Evolutionary conservation across 2,888 invertebrate genomes (phyloP), one percentile per base, ranked within the genome.

Genomic region (Torymus aiolomorphi): DNA sequence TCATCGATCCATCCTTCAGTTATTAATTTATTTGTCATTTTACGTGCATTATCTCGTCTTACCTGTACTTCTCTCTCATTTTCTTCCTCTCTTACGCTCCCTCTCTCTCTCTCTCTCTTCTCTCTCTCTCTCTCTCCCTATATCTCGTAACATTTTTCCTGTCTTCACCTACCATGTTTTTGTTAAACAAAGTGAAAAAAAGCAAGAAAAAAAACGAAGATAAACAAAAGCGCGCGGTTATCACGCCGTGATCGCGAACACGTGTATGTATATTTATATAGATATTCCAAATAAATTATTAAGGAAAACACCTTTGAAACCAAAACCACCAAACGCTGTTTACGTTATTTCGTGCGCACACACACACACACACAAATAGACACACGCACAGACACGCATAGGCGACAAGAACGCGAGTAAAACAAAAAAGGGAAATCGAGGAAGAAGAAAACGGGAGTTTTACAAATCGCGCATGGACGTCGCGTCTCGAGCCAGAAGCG

Each of bases 211-310:
- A 80, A 84, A 82, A 80, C 78, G 78, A 61, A 63, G 76, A 81
- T 80, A 81, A 78, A 81, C 42, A 42, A 42, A 42, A 42, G 42
- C 71, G 70, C 72, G 74, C 78, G 71, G 76, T 59, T 42, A 8
- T 69, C 56, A 61, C 57, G 78, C 54, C 12, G 42, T 42, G 11
- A 76, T 73, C 76, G 81, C 74, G 74, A 79, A 76, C 70, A 73
- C 81, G 81, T 77, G 81, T 85, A 87, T 86, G 86, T 87, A 86
- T 85, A 86, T 86, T 86, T 87, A 86, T 42, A 42, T 88, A 88
- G 85, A 87, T 86, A 85, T 86, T 84, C 83, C 75, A 83, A 88
- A 88, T 88, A 88, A 88, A 88, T 86, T 86, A 80, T 85, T 42
- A 42, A 87, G 87, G 87, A 83, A 79, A 75, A 82, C 67, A 82